Evolutionary conservation across 2,113 vertebrate species (phyloP).

Genomic region (Eublepharis macularius): DNA sequence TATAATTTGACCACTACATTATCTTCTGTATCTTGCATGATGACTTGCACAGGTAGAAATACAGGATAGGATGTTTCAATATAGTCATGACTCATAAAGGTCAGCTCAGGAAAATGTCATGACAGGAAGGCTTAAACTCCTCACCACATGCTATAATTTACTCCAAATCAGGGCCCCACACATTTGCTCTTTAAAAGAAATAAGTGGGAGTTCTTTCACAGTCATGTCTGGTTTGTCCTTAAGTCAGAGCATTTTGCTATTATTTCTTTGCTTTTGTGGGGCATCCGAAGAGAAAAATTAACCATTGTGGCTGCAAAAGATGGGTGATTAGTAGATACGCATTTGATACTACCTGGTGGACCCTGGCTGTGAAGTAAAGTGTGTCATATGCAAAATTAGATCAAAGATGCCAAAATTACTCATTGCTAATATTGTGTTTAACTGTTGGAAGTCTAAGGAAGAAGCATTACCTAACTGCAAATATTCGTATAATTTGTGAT

Average conservation of each 20-base stretch:
- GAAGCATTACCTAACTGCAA: constrained; percentile 30
- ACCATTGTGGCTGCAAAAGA: constrained; percentile 22
- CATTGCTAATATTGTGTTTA: constrained; percentile 18
- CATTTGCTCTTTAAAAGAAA: too few relatives aligned
- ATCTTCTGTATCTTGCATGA: too few relatives aligned
- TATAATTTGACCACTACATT: too few relatives aligned
- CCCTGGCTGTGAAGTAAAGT: constrained; percentile 32
- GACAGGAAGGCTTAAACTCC: too few relatives aligned
- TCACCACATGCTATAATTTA: too few relatives aligned
- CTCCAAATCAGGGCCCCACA: too few relatives aligned
- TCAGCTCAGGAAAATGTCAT: too few relatives aligned
- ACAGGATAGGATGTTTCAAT: too few relatives aligned
- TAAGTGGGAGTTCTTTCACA: too few relatives aligned
- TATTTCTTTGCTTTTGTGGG: constrained; percentile 17
- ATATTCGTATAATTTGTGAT: constrained; percentile 7
- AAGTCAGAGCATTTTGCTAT: background rate
- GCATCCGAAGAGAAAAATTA: constrained; percentile 26
- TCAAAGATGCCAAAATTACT: constrained; percentile 38
- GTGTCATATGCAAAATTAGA: constrained; percentile 30
- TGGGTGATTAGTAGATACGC: constrained; percentile 17
- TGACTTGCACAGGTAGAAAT: too few relatives aligned
- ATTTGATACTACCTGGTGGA: constrained; percentile 36
- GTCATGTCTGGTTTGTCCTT: background rate
- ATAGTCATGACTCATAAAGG: too few relatives aligned
- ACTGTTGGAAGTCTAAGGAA: constrained; percentile 16